Conservation (phyloP, 1,140 invertebrate genomes). For the Spodoptera frugiperda region DNA sequence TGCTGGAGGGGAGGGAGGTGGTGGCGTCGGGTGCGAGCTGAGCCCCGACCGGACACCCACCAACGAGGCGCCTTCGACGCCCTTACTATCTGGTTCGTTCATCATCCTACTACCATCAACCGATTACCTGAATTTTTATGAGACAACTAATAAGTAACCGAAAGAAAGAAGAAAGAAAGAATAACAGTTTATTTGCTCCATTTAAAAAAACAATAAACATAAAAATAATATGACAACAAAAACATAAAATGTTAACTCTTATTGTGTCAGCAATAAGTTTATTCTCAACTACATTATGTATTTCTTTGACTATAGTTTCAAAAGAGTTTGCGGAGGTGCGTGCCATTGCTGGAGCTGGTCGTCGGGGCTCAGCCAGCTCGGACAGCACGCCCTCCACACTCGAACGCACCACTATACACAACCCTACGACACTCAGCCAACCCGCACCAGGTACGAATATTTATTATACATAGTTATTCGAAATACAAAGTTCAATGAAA, state of each 20-base stretch:
- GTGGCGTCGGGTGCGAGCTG: conserved; percentile 79
- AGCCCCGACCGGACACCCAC: conserved; percentile 82
- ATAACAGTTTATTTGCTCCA: too few relatives aligned
- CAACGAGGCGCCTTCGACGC: conserved; percentile 83
- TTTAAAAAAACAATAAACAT: too few relatives aligned
- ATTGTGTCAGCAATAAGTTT: too few relatives aligned
- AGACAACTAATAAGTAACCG: too few relatives aligned
- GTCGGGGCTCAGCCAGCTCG: conserved; percentile 84
- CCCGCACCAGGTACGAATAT: conserved; percentile 68
- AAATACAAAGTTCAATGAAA: too few relatives aligned
- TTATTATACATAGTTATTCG: too few relatives aligned
- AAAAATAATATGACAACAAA: too few relatives aligned
- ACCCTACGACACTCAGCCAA: conserved; percentile 71
- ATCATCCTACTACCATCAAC: neutral
- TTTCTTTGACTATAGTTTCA: conserved; percentile 66
- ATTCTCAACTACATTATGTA: neutral
- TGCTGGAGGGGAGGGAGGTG: conserved; percentile 70
- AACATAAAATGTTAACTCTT: too few relatives aligned
- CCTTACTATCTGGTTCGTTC: conserved; percentile 80
- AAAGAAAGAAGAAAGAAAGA: too few relatives aligned
- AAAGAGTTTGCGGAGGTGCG: conserved; percentile 86
- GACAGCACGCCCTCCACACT: conserved; percentile 87
- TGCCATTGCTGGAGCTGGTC: conserved; percentile 84
- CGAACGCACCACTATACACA: conserved; percentile 84
- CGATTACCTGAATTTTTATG: too few relatives aligned